Conservation (phyloP, 2,797 vertebrate species). For the Oreochromis grahami region DNA sequence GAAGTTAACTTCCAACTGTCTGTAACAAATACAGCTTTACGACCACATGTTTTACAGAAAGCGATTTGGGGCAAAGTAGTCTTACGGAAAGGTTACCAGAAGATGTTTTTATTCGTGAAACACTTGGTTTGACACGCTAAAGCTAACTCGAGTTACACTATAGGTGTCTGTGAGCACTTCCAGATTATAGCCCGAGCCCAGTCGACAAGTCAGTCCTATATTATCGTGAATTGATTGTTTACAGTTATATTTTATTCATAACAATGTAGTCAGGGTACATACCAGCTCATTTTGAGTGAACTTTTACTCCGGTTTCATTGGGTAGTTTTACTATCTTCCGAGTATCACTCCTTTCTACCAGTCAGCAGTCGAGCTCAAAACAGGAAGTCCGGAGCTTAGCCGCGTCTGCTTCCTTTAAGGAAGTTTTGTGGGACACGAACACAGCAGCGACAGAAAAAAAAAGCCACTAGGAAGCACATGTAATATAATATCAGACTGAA, state of each 20-base stretch:
- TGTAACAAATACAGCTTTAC: neutral
- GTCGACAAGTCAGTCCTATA: neutral
- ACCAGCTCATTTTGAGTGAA: conserved; percentile 80
- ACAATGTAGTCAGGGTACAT: conserved; percentile 43
- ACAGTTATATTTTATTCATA: neutral
- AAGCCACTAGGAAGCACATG: neutral
- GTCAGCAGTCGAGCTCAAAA: conserved; percentile 32
- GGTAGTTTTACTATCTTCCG: conserved; percentile 40
- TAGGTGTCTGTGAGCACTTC: conserved; percentile 4
- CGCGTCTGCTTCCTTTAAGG: conserved; percentile 33
- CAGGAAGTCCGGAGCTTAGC: conserved; percentile 67
- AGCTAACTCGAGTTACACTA: conserved; percentile 5
- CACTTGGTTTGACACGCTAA: conserved; percentile 15
- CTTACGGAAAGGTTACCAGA: rapidly evolving
- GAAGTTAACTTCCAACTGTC: neutral
- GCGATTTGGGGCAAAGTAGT: neutral
- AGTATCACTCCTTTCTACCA: conserved; percentile 59
- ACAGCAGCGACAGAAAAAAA: neutral
- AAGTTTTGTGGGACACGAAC: neutral
- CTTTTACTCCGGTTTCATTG: conserved; percentile 57
- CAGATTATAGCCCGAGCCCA: conserved; percentile 60
- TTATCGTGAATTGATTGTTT: neutral
- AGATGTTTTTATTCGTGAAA: neutral
- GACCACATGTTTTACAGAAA: neutral
- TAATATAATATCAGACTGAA: neutral